Base-by-base conservation (phyloP, 2,888 invertebrate genomes). In the Galerucella nymphaeae region DNA sequence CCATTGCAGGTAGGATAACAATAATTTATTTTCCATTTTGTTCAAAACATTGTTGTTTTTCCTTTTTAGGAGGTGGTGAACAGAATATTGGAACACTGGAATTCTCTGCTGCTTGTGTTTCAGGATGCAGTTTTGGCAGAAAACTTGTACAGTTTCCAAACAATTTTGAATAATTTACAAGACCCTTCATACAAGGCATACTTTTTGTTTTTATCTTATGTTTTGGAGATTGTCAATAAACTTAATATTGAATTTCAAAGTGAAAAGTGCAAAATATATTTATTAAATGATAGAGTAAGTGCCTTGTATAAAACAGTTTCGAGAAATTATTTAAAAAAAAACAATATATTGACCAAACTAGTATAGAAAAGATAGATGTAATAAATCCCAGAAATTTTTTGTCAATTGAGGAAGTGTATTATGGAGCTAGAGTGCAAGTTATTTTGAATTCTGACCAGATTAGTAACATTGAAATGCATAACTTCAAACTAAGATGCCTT, bases 21-120 rank as follows among this genome's bases (percentile, higher is more conserved):
- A 10, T 38, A 20, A 38, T 14, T 41, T 42, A 16, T 18, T 41
- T 18, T n/a, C 16, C 42, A 14, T 42, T 61, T 41, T 14, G 10
- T 16, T 38, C 4, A 16, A 61, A 9, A 6, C 14, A 61, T 61
- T 16, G 14, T 38, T 13, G 30, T 42, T 42, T 42, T 42, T 42
- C 42, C 42, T 42, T 61, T 61, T 38, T 61, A 74, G 74, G 71
- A 67, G 10, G 74, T 62, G 14, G 74, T 74, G 13, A 23, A 67
- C 18, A 65, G 67, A n/a, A 42, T 70, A 11, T 23, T 70, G 18
- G 30, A 68, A 38, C 41, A 59, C 18, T 73, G 73, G 73, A 48
- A 59, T 50, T 30, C 59, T 16, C 57, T 73, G 13, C 50, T 11
- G 5, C 18, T 74, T 9, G 65, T 57, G 53, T 74, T 71, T 55